Conservation (phyloP, 1,140 invertebrate genomes). For the Lithobius niger region DNA sequence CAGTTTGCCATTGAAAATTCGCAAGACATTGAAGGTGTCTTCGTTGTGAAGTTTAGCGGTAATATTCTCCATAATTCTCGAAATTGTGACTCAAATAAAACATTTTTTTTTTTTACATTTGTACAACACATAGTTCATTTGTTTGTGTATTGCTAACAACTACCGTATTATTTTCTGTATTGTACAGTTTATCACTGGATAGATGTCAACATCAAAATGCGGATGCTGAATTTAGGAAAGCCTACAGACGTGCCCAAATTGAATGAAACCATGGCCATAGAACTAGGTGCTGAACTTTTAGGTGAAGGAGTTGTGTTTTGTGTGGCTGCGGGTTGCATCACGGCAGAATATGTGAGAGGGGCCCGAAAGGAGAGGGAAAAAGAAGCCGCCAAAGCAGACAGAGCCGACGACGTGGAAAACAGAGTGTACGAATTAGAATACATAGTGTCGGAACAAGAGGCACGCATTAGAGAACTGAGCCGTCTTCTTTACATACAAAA, state of each 20-base stretch:
- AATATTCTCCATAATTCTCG: too few species aligned
- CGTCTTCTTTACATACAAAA: slow-evolving; percentile 31
- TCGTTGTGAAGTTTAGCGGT: too few species aligned
- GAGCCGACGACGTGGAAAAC: slow-evolving; percentile 44
- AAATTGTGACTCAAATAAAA: too few species aligned
- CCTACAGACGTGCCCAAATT: slow-evolving; percentile 74
- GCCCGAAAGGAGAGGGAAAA: slow-evolving; percentile 52
- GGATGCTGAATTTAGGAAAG: slow-evolving; percentile 78
- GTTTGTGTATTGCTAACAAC: too few species aligned
- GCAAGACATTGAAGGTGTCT: too few species aligned
- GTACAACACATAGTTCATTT: too few species aligned
- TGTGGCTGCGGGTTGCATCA: slow-evolving; percentile 59
- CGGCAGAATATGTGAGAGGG: slow-evolving; percentile 62
- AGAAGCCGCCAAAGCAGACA: slow-evolving; percentile 45
- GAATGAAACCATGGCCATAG: slow-evolving; percentile 86
- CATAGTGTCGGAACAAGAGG: slow-evolving; percentile 53
- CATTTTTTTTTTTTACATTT: too few species aligned
- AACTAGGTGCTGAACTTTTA: slow-evolving; percentile 81
- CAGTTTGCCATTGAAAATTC: too few species aligned
- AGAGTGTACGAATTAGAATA: slow-evolving; percentile 54
- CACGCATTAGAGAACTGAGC: slow-evolving; percentile 56
- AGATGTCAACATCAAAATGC: slow-evolving; percentile 87
- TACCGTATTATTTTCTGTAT: too few species aligned
- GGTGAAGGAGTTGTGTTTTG: slow-evolving; percentile 83
- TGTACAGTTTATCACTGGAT: slow-evolving; percentile 87